Conservation (phyloP, 2,113 vertebrate genomes). For the Oxyruncus cristatus region DNA sequence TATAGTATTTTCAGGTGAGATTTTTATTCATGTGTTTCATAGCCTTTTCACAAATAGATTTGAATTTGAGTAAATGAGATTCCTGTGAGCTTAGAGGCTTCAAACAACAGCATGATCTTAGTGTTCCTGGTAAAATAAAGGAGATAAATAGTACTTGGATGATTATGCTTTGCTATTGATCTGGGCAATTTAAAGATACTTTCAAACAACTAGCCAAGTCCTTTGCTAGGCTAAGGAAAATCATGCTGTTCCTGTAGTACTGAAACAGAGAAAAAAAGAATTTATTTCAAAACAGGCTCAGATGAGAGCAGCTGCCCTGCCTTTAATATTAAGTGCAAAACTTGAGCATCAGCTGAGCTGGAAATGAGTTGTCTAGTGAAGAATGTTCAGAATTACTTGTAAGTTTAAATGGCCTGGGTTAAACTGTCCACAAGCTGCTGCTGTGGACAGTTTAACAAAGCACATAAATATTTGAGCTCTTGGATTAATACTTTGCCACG, state of each 20-base stretch:
- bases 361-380: background rate
- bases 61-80: background rate
- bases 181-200: background rate
- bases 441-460: background rate
- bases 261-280: background rate
- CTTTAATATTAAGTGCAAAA: background rate
- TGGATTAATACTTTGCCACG: background rate
- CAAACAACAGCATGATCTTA: background rate
- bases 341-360: background rate
- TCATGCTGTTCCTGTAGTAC: background rate
- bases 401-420: background rate
- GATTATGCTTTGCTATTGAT: background rate
- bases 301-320: background rate
- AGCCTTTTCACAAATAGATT: background rate
- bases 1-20: background rate
- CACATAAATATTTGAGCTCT: background rate
- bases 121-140: background rate
- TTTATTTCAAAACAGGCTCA: background rate
- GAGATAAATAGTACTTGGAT: background rate
- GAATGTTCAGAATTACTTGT: background rate
- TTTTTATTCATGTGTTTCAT: background rate
- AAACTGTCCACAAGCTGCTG: background rate
- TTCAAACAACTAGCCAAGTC: background rate
- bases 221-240: background rate
- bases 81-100: background rate